Evolutionary conservation across 92 coral and sea anemone species (phyloP).

Genomic region (Epizoanthus stellaris): DNA sequence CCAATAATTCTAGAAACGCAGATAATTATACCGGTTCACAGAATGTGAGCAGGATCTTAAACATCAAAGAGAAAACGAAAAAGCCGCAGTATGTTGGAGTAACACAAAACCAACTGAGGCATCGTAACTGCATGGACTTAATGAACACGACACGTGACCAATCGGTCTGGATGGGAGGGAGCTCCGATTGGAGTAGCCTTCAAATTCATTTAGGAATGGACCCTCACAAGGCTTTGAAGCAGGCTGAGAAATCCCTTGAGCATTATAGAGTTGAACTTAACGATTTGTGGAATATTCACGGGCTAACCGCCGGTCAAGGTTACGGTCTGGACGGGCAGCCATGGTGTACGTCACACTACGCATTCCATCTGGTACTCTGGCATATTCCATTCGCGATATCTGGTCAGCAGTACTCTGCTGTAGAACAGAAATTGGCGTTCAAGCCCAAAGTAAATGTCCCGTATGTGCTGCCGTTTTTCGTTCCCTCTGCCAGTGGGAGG

Average conservation of each 20-base stretch:
- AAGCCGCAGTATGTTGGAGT: constrained; percentile 5
- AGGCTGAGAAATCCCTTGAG: constrained; percentile 75
- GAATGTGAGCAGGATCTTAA: background rate
- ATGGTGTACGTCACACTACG: constrained; percentile 91
- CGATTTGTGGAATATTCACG: constrained; percentile 90
- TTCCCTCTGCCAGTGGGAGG: constrained; percentile 81
- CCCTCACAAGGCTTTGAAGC: constrained; percentile 63
- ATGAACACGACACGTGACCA: constrained; percentile 39
- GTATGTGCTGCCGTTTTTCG: constrained; percentile 79
- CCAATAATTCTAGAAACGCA: background rate
- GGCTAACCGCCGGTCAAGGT: constrained; percentile 88
- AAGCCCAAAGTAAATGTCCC: constrained; percentile 75
- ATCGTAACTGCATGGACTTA: constrained; percentile 59
- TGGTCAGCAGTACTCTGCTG: constrained; percentile 86
- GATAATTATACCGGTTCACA: background rate
- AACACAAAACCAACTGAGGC: constrained; percentile 55
- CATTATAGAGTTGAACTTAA: constrained; percentile 79
- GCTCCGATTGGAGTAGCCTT: constrained; percentile 80
- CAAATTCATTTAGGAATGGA: constrained; percentile 76
- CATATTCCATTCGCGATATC: constrained; percentile 86
- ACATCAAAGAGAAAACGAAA: background rate
- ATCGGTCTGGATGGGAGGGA: constrained; percentile 91
- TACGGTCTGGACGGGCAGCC: constrained; percentile 88
- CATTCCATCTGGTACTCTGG: constrained; percentile 89
- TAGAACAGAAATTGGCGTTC: constrained; percentile 64